phyloP scores from a whole-genome alignment of 2,888 invertebrate genomes.

The Beris chalybata region DNA sequence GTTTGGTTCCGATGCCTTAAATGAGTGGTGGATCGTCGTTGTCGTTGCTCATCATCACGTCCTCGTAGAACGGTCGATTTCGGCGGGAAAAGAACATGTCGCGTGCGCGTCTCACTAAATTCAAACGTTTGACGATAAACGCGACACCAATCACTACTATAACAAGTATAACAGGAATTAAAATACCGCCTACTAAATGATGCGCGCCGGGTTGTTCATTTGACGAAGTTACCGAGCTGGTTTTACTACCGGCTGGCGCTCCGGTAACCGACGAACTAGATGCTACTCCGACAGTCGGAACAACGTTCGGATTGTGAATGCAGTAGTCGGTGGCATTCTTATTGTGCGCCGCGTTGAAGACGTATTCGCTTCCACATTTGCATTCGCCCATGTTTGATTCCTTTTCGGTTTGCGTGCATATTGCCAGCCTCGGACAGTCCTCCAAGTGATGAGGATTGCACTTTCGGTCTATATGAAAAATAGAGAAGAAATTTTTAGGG shows the following conservation, averaged over 20 bases:
- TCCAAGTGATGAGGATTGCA: constrained; percentile 4
- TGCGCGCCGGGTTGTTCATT: constrained; percentile 40
- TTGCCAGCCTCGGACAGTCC: constrained; percentile 14
- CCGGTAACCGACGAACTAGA: neutral
- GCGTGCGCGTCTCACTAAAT: constrained; percentile 42
- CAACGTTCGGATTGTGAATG: constrained; percentile 15
- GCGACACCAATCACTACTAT: constrained; percentile 41
- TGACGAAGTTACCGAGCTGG: constrained; percentile 30
- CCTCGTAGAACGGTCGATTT: constrained; percentile 44
- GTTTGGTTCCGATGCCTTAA: constrained; percentile 36
- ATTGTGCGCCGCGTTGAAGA: constrained; percentile 21
- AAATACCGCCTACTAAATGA: constrained; percentile 44
- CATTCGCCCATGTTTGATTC: constrained; percentile 9
- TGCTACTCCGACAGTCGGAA: neutral
- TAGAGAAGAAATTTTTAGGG: neutral
- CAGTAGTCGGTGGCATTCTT: constrained; percentile 24
- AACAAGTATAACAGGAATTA: constrained; percentile 43
- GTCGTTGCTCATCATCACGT: constrained; percentile 46
- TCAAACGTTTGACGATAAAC: constrained; percentile 42
- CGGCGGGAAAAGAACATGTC: constrained; percentile 42
- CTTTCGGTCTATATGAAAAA: constrained; percentile 12
- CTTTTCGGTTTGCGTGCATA: constrained; percentile 5
- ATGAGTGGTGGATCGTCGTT: constrained; percentile 45
- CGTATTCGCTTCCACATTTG: constrained; percentile 9
- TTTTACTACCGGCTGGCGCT: constrained; percentile 13